Evolutionary conservation across 2,113 vertebrate species (phyloP).

Genomic region (Gulo gulo): DNA sequence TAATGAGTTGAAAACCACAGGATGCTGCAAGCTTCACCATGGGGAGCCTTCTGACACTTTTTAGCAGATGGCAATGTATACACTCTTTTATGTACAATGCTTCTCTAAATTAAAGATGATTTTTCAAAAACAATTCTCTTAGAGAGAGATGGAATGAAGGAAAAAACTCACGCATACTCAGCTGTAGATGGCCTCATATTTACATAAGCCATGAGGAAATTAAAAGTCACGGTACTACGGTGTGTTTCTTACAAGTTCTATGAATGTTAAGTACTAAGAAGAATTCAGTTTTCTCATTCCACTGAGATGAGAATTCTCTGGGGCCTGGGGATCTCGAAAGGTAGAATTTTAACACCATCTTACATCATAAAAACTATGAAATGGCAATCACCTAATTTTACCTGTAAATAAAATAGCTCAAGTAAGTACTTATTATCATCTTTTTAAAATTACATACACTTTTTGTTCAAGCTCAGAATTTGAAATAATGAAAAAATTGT

Average conservation of each 20-base stretch:
- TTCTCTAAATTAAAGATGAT: slow-evolving; percentile 72
- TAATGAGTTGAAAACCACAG: slow-evolving; percentile 49
- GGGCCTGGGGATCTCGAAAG: background rate
- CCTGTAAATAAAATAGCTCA: background rate
- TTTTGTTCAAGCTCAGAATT: background rate
- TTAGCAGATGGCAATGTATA: slow-evolving; percentile 62
- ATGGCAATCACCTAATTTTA: background rate
- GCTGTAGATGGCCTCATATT: slow-evolving; percentile 33
- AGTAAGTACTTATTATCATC: background rate
- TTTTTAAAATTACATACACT: background rate
- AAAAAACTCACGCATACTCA: background rate
- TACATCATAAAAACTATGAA: background rate
- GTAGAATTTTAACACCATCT: background rate
- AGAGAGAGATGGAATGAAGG: background rate
- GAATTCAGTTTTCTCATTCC: slow-evolving; percentile 46
- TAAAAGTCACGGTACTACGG: background rate
- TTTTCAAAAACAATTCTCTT: slow-evolving; percentile 67
- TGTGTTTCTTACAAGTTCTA: background rate
- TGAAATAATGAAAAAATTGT: slow-evolving; percentile 12
- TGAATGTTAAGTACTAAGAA: slow-evolving; percentile 32
- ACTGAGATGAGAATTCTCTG: slow-evolving; percentile 14
- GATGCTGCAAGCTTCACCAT: background rate
- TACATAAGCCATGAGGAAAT: slow-evolving; percentile 49
- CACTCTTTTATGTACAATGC: slow-evolving; percentile 56
- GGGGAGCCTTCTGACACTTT: slow-evolving; percentile 56